Evolutionary conservation across 2,888 invertebrate genomes (phyloP).

Genomic region (Globia sparganii): DNA sequence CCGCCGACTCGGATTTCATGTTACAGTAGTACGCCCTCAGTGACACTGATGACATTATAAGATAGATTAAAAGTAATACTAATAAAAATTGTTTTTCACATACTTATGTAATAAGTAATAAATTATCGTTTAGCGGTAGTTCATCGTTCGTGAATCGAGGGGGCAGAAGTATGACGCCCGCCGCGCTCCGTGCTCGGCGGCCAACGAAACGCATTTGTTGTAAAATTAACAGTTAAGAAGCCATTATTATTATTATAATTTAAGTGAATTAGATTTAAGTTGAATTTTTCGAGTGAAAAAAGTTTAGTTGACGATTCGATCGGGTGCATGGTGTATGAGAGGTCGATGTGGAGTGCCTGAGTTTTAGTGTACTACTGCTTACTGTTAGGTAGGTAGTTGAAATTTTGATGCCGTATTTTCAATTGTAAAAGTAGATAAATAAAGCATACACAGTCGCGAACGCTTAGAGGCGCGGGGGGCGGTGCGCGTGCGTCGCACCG

Average conservation of each 20-base stretch:
- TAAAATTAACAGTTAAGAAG: slow-evolving; percentile 89
- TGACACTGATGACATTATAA: slow-evolving; percentile 79
- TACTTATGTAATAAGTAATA: slow-evolving; percentile 88
- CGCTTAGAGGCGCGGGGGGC: slow-evolving; percentile 78
- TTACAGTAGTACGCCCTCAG: slow-evolving; percentile 78
- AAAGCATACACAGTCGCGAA: slow-evolving; percentile 86
- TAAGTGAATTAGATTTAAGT: slow-evolving; percentile 90
- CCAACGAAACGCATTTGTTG: slow-evolving; percentile 90
- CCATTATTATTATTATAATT: slow-evolving; percentile 89
- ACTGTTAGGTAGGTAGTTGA: slow-evolving; percentile 91
- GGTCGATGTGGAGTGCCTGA: slow-evolving; percentile 89
- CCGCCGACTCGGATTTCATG: slow-evolving; percentile 74
- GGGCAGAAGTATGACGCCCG: slow-evolving; percentile 78
- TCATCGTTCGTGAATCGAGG: slow-evolving; percentile 81
- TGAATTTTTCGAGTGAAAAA: slow-evolving; percentile 89
- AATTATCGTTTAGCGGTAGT: slow-evolving; percentile 86
- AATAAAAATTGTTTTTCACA: slow-evolving; percentile 86
- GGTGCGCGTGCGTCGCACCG: slow-evolving; percentile 55
- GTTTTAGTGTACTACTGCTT: slow-evolving; percentile 89
- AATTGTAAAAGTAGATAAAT: slow-evolving; percentile 88
- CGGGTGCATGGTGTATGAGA: slow-evolving; percentile 89
- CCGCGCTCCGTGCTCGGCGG: slow-evolving; percentile 86
- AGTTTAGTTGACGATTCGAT: slow-evolving; percentile 88
- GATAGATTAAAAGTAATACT: slow-evolving; percentile 83
- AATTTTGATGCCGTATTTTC: slow-evolving; percentile 89